Conservation (phyloP, 2,797 vertebrate species). For the Triplophysa bombifrons region DNA sequence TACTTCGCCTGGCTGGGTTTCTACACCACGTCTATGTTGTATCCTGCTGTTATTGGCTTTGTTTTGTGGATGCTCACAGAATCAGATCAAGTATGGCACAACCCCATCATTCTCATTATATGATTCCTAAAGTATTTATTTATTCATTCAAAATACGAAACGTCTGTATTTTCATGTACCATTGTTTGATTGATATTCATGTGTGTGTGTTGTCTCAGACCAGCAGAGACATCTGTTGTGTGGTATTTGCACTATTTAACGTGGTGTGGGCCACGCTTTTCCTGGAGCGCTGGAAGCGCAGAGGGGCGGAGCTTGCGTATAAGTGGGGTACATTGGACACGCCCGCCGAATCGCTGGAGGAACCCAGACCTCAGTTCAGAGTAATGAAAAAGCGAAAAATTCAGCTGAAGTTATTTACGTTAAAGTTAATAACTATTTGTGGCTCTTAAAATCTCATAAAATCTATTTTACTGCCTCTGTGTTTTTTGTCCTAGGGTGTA, state of each 20-base stretch:
- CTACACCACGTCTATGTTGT: constrained; percentile 97
- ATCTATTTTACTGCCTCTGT: background rate
- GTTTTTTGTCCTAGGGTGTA: constrained; percentile 75
- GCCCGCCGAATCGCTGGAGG: constrained; percentile 88
- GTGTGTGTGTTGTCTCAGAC: constrained; percentile 75
- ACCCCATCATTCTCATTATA: background rate
- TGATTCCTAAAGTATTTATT: background rate
- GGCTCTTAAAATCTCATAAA: background rate
- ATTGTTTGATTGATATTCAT: background rate
- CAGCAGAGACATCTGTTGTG: constrained; percentile 94
- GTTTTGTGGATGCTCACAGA: constrained; percentile 94
- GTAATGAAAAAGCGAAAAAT: constrained; percentile 71
- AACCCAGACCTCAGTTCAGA: constrained; percentile 92
- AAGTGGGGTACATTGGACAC: constrained; percentile 95
- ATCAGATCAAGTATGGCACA: constrained; percentile 85
- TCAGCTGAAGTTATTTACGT: background rate
- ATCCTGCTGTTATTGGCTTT: constrained; percentile 93
- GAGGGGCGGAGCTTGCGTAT: constrained; percentile 92
- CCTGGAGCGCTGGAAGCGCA: constrained; percentile 95
- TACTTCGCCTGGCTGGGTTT: constrained; percentile 98
- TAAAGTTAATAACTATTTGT: background rate
- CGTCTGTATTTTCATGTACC: background rate
- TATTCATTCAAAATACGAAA: background rate
- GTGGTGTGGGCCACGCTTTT: constrained; percentile 97
- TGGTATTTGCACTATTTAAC: constrained; percentile 96